Base-by-base conservation (phyloP, 2,888 invertebrate species). In the Stenolophus ochropezus region DNA sequence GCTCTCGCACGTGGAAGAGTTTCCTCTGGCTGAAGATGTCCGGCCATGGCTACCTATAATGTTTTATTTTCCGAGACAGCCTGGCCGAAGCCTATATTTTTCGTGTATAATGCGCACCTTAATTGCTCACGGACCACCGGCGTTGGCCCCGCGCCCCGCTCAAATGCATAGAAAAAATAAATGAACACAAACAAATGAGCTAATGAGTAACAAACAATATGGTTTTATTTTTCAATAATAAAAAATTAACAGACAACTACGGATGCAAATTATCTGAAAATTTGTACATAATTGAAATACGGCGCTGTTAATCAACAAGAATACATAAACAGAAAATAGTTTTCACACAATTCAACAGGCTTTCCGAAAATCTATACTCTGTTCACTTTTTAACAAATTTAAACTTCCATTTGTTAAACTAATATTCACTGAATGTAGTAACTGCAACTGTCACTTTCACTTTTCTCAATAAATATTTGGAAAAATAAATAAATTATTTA, bases 81-180 rank as follows among this genome's bases (percentile, higher is more conserved):
- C 65, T 21, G 42, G 61, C 74, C 33, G 74, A 83, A 83, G 83
- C 73, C 73, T 85, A 84, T 85, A 86, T 86, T 86, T 87, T 86
- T 85, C 85, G 85, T 86, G 85, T 85, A 87, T 87, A 87, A 87
- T 87, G 86, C 85, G 84, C 85, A 85, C 85, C 87, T 87, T 87
- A 88, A 88, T 87, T 87, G 87, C 86, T 84, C 85, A 82, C 81
- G 86, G 88, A 88, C 88, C 88, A 88, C 88, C 88, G 84, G 65
- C 75, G 58, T 18, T 23, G 58, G n/a, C 65, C 73, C 53, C 73
- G 49, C 58, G 16, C 71, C 51, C 74, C 80, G 18, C 56, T 53
- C 4, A 73, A 58, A 80, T 71, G 71, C 79, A 79, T 73, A 80
- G 80, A 73, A 82, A 83, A 83, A 83, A 85, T 85, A 86, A 85